These are phyloP conservation scores for Cyclargus thomasi DNA, from an alignment of 1,140 invertebrate genomes.

Conservation along the genomic window DNA sequence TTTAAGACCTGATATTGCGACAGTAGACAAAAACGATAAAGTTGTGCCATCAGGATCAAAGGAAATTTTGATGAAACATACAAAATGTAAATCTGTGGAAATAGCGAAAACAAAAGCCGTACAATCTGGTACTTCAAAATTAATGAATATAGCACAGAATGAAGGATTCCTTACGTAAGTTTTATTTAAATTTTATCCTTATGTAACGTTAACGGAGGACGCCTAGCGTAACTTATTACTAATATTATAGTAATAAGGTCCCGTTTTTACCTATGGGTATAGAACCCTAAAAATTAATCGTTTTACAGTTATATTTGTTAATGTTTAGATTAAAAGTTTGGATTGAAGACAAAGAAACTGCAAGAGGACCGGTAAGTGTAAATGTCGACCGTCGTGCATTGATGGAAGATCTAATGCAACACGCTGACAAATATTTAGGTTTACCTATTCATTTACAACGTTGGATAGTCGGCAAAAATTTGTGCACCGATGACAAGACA, in stretches of 20 bases:
- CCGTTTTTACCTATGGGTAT: too few relatives aligned
- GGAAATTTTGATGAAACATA: background rate
- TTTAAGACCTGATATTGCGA: background rate
- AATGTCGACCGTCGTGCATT: constrained; percentile 35
- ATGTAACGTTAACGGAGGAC: too few relatives aligned
- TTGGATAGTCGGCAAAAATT: constrained; percentile 56
- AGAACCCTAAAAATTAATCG: too few relatives aligned
- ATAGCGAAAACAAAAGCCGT: background rate
- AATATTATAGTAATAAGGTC: too few relatives aligned
- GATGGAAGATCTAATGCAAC: constrained; percentile 43
- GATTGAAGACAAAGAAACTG: constrained; percentile 60
- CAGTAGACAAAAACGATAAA: background rate
- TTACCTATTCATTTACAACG: constrained; percentile 66
- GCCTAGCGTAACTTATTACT: too few relatives aligned
- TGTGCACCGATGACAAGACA: constrained; percentile 47
- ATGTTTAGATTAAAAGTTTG: constrained; percentile 54
- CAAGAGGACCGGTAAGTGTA: constrained; percentile 50
- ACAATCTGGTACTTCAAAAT: background rate
- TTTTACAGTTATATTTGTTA: background rate
- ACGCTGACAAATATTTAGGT: constrained; percentile 43
- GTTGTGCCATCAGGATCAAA: background rate
- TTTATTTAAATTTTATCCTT: too few relatives aligned
- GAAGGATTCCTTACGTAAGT: background rate
- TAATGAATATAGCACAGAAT: background rate
- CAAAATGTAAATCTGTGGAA: background rate